phyloP scores from a whole-genome alignment of 2,888 invertebrate genomes.

The Lasius platythorax region DNA sequence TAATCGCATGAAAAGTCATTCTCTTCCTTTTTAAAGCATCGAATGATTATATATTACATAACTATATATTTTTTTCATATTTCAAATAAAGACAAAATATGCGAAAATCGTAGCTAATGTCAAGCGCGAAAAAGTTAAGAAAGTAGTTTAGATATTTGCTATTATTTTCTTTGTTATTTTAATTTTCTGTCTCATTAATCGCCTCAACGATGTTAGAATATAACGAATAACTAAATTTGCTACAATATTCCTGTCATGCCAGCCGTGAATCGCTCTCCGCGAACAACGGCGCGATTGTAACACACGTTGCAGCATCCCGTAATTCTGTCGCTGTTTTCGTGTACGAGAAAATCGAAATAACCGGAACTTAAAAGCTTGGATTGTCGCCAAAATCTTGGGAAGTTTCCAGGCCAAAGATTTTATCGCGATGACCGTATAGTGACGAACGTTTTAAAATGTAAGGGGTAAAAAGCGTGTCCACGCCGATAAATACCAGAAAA shows the following conservation, averaged over 20 bases:
- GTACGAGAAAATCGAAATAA: constrained; percentile 47
- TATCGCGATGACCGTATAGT: constrained; percentile 51
- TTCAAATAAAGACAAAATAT: not conserved
- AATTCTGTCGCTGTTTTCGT: not conserved
- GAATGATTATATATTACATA: not conserved
- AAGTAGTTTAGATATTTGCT: not conserved
- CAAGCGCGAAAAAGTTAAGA: not conserved
- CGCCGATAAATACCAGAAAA: constrained; percentile 41
- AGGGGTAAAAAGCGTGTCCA: not conserved
- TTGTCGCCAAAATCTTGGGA: constrained; percentile 37
- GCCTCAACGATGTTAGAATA: not conserved
- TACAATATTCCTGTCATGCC: not conserved
- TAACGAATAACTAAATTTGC: not conserved
- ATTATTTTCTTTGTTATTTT: not conserved
- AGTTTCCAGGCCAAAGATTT: constrained; percentile 48
- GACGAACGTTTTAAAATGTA: constrained; percentile 43
- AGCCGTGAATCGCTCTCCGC: not conserved
- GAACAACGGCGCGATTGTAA: not conserved
- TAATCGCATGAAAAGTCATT: not conserved
- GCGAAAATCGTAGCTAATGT: not conserved
- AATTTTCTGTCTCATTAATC: not conserved
- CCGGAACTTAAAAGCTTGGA: constrained; percentile 57
- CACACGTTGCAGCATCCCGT: not conserved
- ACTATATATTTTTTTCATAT: not conserved
- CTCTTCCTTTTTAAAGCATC: not conserved